Base-by-base conservation (phyloP, 92 coral and sea anemone genomes). In the Zoanthus gigantus region DNA sequence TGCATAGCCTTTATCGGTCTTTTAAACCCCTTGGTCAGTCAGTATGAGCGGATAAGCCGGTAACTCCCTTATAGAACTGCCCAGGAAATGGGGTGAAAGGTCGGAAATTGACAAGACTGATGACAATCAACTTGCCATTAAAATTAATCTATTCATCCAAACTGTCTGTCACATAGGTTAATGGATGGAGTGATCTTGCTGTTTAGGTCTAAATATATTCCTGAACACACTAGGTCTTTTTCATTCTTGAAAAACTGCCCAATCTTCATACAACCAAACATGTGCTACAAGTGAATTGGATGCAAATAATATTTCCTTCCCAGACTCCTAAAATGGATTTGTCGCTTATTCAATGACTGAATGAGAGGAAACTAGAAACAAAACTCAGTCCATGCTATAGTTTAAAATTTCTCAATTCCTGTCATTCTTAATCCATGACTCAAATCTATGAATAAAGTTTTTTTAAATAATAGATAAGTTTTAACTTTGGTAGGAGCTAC, bases 61-160 rank as follows among this genome's bases (percentile, higher is more conserved):
- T 65, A 66, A 67, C 85, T 50, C 85, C 85, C 85, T 66, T 46
- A n/a, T 63, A n/a, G 85, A 73, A 74, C 85, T 44, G 14, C 85
- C 85, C 85, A 81, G 85, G 85, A 81, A 81, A 32, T 44, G 13
- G 28, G 85, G 76, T 81, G 44, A 67, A 81, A 81, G 85, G 75
- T 81, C 7, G 46, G 13, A 23, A 81, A 56, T 66, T 81, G 67
- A 81, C 74, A 81, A 14, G 42, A 52, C 85, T 73, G 85, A 71
- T 81, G 85, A 81, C 85, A 81, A 46, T 81, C 60, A 28, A 81
- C 75, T 68, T 45, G 50, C 75, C 30, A 66, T 48, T 47, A 66
- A 47, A 58, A 81, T 42, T 65, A 46, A 81, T 81, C 85, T 81
- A 47, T 67, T 71, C 47, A 65, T 81, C 46, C 75, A 81, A 79